Evolutionary conservation across 2,888 invertebrate genomes (phyloP), one percentile per base, ranked within the genome.

Genomic region (Pristionchus entomophagus): DNA sequence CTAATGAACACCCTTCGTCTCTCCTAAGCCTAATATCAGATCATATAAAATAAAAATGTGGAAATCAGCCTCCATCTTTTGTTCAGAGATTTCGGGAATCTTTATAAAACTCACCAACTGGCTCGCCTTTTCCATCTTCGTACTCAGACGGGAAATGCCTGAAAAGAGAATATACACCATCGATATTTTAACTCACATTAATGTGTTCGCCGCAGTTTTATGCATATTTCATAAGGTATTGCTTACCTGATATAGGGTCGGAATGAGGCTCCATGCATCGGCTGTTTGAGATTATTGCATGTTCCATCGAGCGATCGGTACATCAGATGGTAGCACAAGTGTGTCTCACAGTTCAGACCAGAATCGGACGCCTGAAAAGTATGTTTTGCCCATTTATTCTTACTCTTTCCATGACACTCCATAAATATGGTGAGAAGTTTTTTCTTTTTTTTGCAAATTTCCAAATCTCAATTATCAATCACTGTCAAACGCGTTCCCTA

Each of bases 251-350:
- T 89, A 86, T 92, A 93, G 29, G 96, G 96, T 0, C 96, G 96
- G 88, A 97, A 95, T 0, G 98, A 97, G 0, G 97, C 96, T 17
- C 99, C 99, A 97, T 97, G 97, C 86, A 96, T 96, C 0, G 97
- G 97, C 93, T 97, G 95, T 85, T 95, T 95, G 84, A 97, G 95
- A 94, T 99, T 99, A 94, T 99, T 99, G 94, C 99, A 99, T 29
- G 96, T 96, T 0, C 99, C 99, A 93, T 99, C 98, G 87, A 97
- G 95, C 85, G 96, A 96, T 0, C 99, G 96, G 88, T 91, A 93
- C 88, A 89, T 89, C 38, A 91, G 69, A 84, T 92, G 91, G 86
- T 91, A 93, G 88, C 93, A 93, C 38, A 92, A 88, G 73, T 89
- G 91, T 41, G 90, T 89, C 35, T 88, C 86, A 87, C 93, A 93